Percentiles rank a stretch among this genome's conserved stretches.
Evolutionary conservation across 2,113 vertebrate genomes (phyloP).

Genomic region (Meleagris gallopavo): DNA sequence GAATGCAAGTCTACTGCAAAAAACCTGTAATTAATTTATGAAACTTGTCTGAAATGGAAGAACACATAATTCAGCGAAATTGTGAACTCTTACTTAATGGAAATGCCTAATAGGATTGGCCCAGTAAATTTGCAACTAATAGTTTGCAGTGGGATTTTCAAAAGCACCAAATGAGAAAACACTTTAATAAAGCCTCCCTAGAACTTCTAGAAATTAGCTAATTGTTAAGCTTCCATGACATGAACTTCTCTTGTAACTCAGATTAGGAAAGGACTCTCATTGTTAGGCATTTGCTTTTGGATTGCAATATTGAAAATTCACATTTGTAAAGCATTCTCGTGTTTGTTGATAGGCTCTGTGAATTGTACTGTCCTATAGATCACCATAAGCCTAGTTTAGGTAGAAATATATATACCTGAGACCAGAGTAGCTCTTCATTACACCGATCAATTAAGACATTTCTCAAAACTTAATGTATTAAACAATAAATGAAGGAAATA

Average conservation of each 20-base stretch:
- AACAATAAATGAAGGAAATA: background rate
- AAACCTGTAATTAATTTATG: background rate
- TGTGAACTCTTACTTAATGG: background rate
- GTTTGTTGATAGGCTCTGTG: background rate
- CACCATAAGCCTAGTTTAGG: background rate
- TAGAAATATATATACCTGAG: background rate
- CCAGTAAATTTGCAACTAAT: background rate
- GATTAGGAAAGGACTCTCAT: background rate
- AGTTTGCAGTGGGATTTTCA: constrained; percentile 33
- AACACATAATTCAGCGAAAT: background rate
- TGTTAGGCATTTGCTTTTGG: background rate
- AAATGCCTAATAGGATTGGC: constrained; percentile 26
- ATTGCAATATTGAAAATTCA: background rate
- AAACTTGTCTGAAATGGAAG: constrained; percentile 14
- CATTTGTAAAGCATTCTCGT: background rate
- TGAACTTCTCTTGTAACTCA: background rate
- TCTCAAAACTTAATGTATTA: background rate
- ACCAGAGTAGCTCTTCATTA: background rate
- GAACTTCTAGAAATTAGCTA: background rate
- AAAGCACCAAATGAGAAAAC: constrained; percentile 32
- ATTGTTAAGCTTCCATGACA: constrained; percentile 22
- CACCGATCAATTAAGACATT: background rate
- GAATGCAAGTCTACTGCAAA: background rate
- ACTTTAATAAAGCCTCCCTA: constrained; percentile 10
- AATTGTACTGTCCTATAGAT: rapidly evolving